Base-by-base conservation (phyloP, 2,888 invertebrate genomes). In the Lasiommata megera region DNA sequence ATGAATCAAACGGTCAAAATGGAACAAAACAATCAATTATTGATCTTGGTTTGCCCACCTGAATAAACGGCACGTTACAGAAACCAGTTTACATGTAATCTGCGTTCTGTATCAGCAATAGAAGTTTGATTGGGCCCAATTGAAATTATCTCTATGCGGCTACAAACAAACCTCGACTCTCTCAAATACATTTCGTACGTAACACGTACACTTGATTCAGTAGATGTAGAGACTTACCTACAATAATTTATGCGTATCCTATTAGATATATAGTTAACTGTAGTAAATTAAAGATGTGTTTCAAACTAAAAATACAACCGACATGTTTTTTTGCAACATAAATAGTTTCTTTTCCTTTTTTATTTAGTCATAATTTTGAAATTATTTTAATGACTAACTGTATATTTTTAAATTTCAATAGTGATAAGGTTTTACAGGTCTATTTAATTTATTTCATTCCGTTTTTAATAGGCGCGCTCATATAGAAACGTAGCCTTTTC, bases 41-140 rank as follows among this genome's bases (percentile, higher is more conserved):
- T 55, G 23, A 59, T 29, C 44, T 41, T 37, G 23, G 44, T 17
- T 51, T 54, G 40, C 36, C 28, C 50, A 48, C 29, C 43, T 31
- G 43, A 59, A 55, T 56, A 62, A 59, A 65, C 52, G 34, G 50
- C 50, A 54, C 54, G 23, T 3, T 23, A 23, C 23, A 23, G 23
- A 3, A 23, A 59, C 58, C 51, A 58, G 46, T 51, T 60, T 58
- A 43, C 23, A 41, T 6, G 23, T 41, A 41, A 41, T 29, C n/a
- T 14, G 14, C 44, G 38, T 48, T 55, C 29, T 29, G 17, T 44
- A 18, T 40, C 31, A 23, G 9, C 34, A 16, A 46, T 47, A 54
- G 37, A 54, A 44, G 43, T 37, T 28, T 23, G 28, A 54, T 46
- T 54, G 44, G 44, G 28, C 44, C 29, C 16, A 34, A 9, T 47